A percentile compares a stretch with the other conserved stretches of the same genome.
These are phyloP conservation scores for Telmatherina bonti DNA, from an alignment of 2,797 vertebrate genomes.

Conservation along the genomic window DNA sequence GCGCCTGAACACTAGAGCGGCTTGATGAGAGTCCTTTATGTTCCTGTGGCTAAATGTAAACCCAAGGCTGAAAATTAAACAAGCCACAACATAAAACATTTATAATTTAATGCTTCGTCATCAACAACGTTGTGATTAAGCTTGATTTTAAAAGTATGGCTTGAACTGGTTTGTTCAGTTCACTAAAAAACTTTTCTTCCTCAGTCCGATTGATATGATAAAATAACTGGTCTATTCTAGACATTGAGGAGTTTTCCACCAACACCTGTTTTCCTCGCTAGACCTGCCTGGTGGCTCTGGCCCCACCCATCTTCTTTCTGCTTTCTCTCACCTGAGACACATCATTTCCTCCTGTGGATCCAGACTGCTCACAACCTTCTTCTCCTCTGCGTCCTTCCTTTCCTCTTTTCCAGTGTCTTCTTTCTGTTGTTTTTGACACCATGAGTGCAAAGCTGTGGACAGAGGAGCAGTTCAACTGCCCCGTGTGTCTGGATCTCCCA, in stretches of 20 bases:
- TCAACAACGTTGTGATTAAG: no score
- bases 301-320: constrained; percentile 61
- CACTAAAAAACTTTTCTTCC: no score
- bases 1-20: no score
- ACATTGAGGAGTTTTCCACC: constrained; percentile 41
- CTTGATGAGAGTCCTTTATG: no score
- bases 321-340: constrained; percentile 46
- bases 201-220: neutral
- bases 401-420: neutral
- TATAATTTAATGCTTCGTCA: no score
- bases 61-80: no score
- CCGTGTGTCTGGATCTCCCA: constrained; percentile 85
- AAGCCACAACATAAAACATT: no score
- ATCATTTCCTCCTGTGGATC: constrained; percentile 21
- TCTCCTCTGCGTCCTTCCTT: neutral
- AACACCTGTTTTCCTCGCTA: constrained; percentile 69
- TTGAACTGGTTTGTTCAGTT: no score
- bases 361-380: neutral
- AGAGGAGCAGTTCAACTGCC: constrained; percentile 88
- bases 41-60: no score
- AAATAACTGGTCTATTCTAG: constrained; percentile 11
- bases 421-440: neutral
- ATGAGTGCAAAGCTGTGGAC: constrained; percentile 82
- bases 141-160: neutral
- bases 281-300: constrained; percentile 77